Evolutionary conservation across 2,888 invertebrate genomes (phyloP), one percentile per base, ranked within the genome.

Genomic region (Callosobruchus maculatus): DNA sequence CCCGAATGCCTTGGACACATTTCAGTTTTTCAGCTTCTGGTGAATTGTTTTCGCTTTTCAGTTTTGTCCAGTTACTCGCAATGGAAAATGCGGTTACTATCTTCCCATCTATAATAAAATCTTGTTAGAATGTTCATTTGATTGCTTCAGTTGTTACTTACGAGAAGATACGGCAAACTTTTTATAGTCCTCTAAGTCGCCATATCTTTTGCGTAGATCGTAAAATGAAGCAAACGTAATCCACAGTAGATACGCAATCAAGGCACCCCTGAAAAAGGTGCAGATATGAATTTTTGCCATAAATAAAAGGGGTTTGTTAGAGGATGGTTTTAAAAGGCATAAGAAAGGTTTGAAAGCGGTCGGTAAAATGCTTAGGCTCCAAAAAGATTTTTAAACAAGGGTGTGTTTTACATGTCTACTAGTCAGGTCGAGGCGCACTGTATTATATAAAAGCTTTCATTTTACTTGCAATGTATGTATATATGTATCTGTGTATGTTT

Each of bases 41-140:
- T 22, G 73, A 72, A 13, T 69, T 72, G 20, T 74, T 74, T 67
- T 75, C 67, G 5, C 67, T 74, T 68, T 74, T 75, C 49, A 78
- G 26, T 68, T 76, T 77, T 22, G 71, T 74, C 78, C 78, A 82
- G 73, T 82, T 82, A 26, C 74, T 80, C 0, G 77, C 75, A 66
- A 82, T 71, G 9, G 82, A 82, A 70, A 82, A 82, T 13, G 78
- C 72, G 0, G 74, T 21, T 1, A 79, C n/a, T 22, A 80, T 22
- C 76, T 74, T 77, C 22, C 80, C 80, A 22, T 26, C 79, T 78
- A 67, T 0, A 71, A 74, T 70, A 49, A 71, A 21, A 68, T 20
- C 69, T 18, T 74, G 30, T 26, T 21, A 30, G n/a, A 22, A 2
- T 20, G 30, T 2, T 30, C 20, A 9, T 20, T 20, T 71, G 21